These are phyloP conservation scores for Eupithecia tripunctaria DNA, from an alignment of 2,888 invertebrate species.

Conservation along the genomic window DNA sequence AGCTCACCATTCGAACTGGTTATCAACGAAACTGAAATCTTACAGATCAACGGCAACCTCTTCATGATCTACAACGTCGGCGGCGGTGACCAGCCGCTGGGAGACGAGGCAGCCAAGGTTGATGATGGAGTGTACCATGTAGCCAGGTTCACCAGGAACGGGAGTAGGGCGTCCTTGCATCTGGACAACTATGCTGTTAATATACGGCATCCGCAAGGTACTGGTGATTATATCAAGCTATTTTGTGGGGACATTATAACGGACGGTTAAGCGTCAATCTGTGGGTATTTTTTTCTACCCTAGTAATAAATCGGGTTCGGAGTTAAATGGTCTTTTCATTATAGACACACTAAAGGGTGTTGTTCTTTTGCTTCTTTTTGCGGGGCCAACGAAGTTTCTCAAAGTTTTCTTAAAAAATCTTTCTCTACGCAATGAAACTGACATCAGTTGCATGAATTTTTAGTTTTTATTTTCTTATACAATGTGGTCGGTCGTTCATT, in stretches of 20 bases:
- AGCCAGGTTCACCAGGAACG: slow-evolving; percentile 93
- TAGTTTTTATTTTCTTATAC: too few species aligned
- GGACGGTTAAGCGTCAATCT: background rate
- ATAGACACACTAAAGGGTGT: too few species aligned
- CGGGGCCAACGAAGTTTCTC: too few species aligned
- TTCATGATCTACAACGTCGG: slow-evolving; percentile 98
- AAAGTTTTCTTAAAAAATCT: too few species aligned
- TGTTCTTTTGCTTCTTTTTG: too few species aligned
- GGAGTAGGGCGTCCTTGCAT: slow-evolving; percentile 95
- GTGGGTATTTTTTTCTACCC: too few species aligned
- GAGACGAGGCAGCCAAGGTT: slow-evolving; percentile 94
- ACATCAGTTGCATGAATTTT: too few species aligned
- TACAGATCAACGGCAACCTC: slow-evolving; percentile 95
- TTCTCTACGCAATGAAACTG: too few species aligned
- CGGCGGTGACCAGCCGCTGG: slow-evolving; percentile 94
- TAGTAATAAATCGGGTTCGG: background rate
- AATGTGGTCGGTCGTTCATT: too few species aligned
- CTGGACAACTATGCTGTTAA: slow-evolving; percentile 95
- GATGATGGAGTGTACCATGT: slow-evolving; percentile 98
- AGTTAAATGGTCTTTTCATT: background rate
- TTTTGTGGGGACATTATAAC: background rate
- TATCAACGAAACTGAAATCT: background rate
- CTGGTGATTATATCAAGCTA: background rate
- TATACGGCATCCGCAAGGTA: slow-evolving; percentile 93
- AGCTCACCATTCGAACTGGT: background rate